Base-by-base conservation (phyloP, 2,113 vertebrate genomes). In the Saguinus imperator region DNA sequence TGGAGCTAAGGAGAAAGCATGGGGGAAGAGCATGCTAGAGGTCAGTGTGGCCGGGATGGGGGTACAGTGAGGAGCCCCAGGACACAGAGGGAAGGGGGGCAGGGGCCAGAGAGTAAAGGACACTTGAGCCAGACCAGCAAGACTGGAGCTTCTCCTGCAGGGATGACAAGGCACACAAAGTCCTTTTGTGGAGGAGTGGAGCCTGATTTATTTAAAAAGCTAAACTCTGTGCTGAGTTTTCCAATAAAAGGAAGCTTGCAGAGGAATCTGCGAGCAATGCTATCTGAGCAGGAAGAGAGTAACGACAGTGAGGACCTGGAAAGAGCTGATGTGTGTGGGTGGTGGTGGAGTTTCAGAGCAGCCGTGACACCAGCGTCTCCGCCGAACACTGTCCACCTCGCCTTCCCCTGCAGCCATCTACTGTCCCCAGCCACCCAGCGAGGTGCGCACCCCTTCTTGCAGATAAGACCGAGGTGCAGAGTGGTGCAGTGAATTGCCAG, bases 91-190 rank as follows among this genome's bases (percentile, higher is more conserved):
- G n/a, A 8, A 43, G 11, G 32, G 20, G 6, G 32, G 16, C 32
- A 32, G 66, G 1, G 50, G 1, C 55, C 57, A 21, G 70, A 57
- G 4, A 8, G 4, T 1, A 1, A 37, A 0, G 16, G 4, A 13
- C 0, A 0, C 0, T 0, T 35, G 37, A 8, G 77, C 76, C 13
- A 27, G 6, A 6, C 20, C 58, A 6, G 2, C 8, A 6, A 20
- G 37, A 1, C 1, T 1, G 23, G 45, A 12, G 1, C 12, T 12
- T 21, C 72, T n/a, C 61, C 35, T 43, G 16, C 4, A 5, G 73
- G 21, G 1, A 6, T 6, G 18, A 61, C 61, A 58, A 8, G 10
- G 32, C 35, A 5, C 14, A 27, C 40, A 2, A 6, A 1, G 43
- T 13, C n/a, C 25, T 29, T 27, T 23, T 3, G 23, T 21, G 10